Conservation (phyloP, 2,797 vertebrate genomes). For the Xerus rutilus region DNA sequence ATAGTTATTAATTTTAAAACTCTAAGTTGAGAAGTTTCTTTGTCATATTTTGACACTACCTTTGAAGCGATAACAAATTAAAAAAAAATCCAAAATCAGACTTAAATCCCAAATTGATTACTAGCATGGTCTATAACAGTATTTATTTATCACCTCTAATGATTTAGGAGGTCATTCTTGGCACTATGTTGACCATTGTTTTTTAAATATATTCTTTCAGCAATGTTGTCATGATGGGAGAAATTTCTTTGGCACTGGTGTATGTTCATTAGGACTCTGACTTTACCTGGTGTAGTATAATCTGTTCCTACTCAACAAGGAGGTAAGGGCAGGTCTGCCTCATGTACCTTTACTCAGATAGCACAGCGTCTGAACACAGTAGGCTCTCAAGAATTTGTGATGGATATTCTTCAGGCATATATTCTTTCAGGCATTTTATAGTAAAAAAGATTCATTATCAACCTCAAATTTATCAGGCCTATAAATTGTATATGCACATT, state of each 20-base stretch:
- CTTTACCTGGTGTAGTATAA: accelerated
- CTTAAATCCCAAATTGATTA: neutral
- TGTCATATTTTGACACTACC: neutral
- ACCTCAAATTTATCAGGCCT: neutral
- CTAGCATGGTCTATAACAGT: neutral
- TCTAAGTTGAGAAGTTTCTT: neutral
- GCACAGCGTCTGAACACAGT: accelerated
- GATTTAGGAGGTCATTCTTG: neutral
- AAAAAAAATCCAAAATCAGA: neutral
- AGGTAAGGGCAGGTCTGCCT: neutral
- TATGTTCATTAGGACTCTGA: neutral
- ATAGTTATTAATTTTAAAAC: neutral
- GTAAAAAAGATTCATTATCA: neutral
- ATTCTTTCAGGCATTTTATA: neutral
- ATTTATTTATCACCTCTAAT: neutral
- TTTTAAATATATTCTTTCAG: neutral
- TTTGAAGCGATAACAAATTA: neutral
- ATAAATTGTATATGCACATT: neutral
- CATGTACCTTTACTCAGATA: neutral
- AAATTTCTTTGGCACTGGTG: neutral
- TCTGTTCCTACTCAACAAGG: neutral
- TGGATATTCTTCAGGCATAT: neutral
- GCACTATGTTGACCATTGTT: neutral
- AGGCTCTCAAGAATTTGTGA: neutral
- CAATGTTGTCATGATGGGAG: neutral